Conservation (phyloP, 2,797 vertebrate genomes). For the Argya squamiceps region DNA sequence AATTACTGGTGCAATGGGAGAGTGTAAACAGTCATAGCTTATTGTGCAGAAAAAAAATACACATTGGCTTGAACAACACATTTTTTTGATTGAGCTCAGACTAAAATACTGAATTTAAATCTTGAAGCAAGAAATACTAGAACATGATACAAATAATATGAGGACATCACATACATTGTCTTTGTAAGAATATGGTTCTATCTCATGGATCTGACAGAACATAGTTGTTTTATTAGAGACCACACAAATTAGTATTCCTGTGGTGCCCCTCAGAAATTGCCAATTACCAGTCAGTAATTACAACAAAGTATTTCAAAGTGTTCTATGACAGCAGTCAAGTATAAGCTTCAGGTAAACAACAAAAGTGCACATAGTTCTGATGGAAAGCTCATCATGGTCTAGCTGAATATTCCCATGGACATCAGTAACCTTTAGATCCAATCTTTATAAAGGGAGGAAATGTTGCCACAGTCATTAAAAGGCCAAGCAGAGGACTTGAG, state of each 20-base stretch:
- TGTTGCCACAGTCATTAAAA: not conserved
- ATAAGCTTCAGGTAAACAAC: not conserved
- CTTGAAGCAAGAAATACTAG: not conserved
- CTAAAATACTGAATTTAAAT: not conserved
- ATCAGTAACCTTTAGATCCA: not conserved
- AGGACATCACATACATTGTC: not conserved
- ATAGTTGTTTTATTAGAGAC: not conserved
- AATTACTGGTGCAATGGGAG: not conserved
- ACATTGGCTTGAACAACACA: not conserved
- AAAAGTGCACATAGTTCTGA: not conserved
- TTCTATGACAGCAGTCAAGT: not conserved
- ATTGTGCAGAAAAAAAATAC: not conserved
- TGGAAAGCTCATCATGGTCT: not conserved
- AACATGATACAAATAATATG: not conserved
- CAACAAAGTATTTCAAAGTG: not conserved
- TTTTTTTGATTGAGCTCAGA: not conserved
- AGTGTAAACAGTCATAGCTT: not conserved
- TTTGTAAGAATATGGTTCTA: not conserved
- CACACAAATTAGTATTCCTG: not conserved
- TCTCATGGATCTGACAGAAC: not conserved
- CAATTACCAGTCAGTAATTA: not conserved
- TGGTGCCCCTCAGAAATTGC: not conserved
- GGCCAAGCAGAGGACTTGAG: not conserved
- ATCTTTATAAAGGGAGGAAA: not conserved
- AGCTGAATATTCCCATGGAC: not conserved